phyloP scores from a whole-genome alignment of 2,113 vertebrate genomes.

The Tetraodon nigroviridis region DNA sequence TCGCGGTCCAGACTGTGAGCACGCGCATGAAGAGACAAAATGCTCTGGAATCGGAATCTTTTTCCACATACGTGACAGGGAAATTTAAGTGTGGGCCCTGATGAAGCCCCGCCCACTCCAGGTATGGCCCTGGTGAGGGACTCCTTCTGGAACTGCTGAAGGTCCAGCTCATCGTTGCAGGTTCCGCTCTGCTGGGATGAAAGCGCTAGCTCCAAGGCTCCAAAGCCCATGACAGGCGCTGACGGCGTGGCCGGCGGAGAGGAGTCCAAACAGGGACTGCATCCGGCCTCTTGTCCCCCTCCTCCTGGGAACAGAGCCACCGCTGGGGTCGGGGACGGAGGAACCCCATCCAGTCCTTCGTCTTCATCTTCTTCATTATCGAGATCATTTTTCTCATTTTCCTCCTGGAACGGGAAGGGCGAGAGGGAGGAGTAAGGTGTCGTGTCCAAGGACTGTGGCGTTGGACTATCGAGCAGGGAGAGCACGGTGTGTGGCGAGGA shows the following conservation, averaged over 20 bases:
- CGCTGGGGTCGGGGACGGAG: constrained; percentile 66
- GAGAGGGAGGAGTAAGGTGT: constrained; percentile 64
- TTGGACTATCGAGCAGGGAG: constrained; percentile 48
- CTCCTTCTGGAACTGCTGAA: constrained; percentile 85
- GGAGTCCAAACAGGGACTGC: constrained; percentile 63
- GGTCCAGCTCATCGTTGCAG: constrained; percentile 84
- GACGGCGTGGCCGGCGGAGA: constrained; percentile 64
- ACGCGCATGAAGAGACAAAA: constrained; percentile 87
- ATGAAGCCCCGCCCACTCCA: constrained; percentile 49
- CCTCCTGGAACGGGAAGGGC: constrained; percentile 55
- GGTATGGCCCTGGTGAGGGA: constrained; percentile 52
- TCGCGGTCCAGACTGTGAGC: constrained; percentile 80
- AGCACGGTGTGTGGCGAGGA: constrained; percentile 47
- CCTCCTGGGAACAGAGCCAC: constrained; percentile 73
- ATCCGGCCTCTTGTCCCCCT: constrained; percentile 49
- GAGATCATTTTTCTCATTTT: constrained; percentile 35
- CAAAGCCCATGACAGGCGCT: constrained; percentile 61
- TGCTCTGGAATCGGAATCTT: constrained; percentile 90
- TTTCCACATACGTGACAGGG: constrained; percentile 88
- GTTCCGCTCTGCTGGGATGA: constrained; percentile 63
- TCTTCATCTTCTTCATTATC: constrained; percentile 54
- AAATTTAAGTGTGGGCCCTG: constrained; percentile 73
- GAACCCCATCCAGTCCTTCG: constrained; percentile 56
- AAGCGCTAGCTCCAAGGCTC: constrained; percentile 72
- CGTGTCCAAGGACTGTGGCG: constrained; percentile 49